These are phyloP conservation scores for Catostylus mosaicus DNA, from an alignment of 30 jellyfish, hydroid and myxozoan species.

Conservation along the genomic window DNA sequence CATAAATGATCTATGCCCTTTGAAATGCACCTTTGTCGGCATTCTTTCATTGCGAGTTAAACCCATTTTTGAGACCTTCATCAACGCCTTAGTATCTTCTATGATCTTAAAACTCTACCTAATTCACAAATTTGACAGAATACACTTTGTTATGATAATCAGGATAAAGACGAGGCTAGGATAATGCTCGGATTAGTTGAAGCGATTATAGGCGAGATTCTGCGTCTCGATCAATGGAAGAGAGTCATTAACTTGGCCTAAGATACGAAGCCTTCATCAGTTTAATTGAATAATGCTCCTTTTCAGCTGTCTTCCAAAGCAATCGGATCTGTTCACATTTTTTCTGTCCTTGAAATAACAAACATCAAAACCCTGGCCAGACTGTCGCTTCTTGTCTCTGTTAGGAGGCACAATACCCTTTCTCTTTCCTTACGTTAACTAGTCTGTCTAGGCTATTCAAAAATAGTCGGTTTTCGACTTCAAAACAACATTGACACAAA, in stretches of 20 bases:
- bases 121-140: conserved; percentile 63
- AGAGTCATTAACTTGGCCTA: conserved; percentile 51
- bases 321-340: conserved; percentile 67
- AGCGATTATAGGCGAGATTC: conserved; percentile 49
- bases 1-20: conserved; percentile 45
- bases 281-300: conserved; percentile 57
- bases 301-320: conserved; percentile 74
- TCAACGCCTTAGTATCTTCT: conserved; percentile 62
- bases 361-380: conserved; percentile 44
- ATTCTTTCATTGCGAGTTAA: conserved; percentile 38
- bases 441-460: background rate
- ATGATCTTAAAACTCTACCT: conserved; percentile 47
- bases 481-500: too few species aligned
- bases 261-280: conserved; percentile 56
- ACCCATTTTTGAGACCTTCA: conserved; percentile 61
- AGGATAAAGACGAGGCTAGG: conserved; percentile 66
- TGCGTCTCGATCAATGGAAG: conserved; percentile 26
- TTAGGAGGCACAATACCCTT: background rate
- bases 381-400: conserved; percentile 31
- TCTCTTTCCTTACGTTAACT: background rate
- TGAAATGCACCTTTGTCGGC: conserved; percentile 62
- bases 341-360: conserved; percentile 55
- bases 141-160: conserved; percentile 64
- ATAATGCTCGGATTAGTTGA: conserved; percentile 47
- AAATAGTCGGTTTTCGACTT: too few species aligned